Percentiles rank a stretch among this genome's conserved stretches.
Conservation (phyloP, 1,140 invertebrate genomes). For the Drosophila subobscura region DNA sequence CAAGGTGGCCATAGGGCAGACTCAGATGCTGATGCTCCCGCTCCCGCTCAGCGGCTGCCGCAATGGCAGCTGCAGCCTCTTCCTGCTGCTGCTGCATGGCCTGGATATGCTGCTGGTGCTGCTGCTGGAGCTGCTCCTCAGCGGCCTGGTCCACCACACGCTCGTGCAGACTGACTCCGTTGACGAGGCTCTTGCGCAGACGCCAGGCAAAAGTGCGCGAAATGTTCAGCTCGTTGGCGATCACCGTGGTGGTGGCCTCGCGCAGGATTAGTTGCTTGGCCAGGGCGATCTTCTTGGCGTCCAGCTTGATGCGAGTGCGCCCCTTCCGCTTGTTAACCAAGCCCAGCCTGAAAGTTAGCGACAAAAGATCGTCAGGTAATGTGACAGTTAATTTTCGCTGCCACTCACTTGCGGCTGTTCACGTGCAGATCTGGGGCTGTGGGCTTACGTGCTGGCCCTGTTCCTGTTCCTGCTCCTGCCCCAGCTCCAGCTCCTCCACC, state of each 20-base stretch:
- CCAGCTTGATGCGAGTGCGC: constrained; percentile 80
- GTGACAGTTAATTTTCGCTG: neutral
- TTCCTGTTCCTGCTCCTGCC: too few relatives aligned
- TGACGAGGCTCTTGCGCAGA: constrained; percentile 78
- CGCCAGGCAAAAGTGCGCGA: constrained; percentile 82
- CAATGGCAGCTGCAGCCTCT: constrained; percentile 8
- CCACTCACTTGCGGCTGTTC: constrained; percentile 77
- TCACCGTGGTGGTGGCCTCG: constrained; percentile 80
- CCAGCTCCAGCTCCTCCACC: too few relatives aligned
- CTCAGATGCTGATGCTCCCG: constrained; percentile 45
- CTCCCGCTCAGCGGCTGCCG: constrained; percentile 44
- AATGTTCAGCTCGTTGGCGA: constrained; percentile 80
- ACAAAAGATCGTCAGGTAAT: neutral
- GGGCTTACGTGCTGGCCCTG: constrained; percentile 55
- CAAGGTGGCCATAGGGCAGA: constrained; percentile 53
- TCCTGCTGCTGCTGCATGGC: constrained; percentile 16
- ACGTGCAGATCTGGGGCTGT: constrained; percentile 57
- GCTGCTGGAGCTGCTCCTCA: constrained; percentile 58
- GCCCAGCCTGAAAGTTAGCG: constrained; percentile 45
- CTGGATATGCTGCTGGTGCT: constrained; percentile 34
- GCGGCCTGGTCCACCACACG: constrained; percentile 70
- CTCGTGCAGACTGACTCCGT: constrained; percentile 77
- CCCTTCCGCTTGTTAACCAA: constrained; percentile 77
- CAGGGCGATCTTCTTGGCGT: constrained; percentile 78
- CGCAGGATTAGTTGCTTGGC: constrained; percentile 79